A percentile compares a stretch with the other conserved stretches of the same genome.
These are phyloP conservation scores for Augochlorella aurata DNA, from an alignment of 2,888 invertebrate species.

Conservation along the genomic window DNA sequence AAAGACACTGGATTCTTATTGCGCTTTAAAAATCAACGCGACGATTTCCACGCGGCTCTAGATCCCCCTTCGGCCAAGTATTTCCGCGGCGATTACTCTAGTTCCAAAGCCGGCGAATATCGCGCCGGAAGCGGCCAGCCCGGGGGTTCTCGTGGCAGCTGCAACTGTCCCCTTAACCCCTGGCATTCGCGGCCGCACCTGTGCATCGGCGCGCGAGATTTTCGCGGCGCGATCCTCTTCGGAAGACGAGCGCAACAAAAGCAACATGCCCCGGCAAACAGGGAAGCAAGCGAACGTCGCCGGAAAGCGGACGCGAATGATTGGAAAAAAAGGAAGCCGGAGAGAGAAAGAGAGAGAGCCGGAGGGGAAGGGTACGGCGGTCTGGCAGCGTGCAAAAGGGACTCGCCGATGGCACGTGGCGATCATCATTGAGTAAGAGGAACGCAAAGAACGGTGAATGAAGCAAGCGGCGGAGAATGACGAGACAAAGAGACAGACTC, in stretches of 20 bases:
- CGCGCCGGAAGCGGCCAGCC: too few species aligned
- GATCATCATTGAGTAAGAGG: conserved; percentile 61
- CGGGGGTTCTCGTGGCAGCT: too few species aligned
- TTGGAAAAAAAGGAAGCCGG: conserved; percentile 19
- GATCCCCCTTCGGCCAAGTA: not conserved
- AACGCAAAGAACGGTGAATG: conserved; percentile 53
- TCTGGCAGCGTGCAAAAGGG: conserved; percentile 51
- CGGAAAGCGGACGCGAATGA: conserved; percentile 37
- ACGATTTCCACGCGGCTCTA: too few species aligned
- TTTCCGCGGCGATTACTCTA: conserved; percentile 34
- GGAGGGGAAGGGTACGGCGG: conserved; percentile 17
- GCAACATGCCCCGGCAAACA: conserved; percentile 15
- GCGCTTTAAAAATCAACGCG: too few species aligned
- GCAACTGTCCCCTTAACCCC: not conserved
- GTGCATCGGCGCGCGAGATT: conserved; percentile 18
- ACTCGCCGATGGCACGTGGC: conserved; percentile 64
- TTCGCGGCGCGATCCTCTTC: not conserved
- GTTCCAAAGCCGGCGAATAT: conserved; percentile 1
- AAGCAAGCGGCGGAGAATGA: conserved; percentile 62
- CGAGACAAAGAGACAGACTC: conserved; percentile 50
- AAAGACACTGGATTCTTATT: too few species aligned
- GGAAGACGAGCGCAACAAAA: conserved; percentile 19
- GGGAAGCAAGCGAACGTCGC: not conserved
- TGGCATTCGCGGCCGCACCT: too few species aligned
- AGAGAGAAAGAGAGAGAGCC: not conserved